A percentile compares a stretch with the other conserved stretches of the same genome.
Conservation (phyloP, 2,888 invertebrate genomes). For the Therioaphis trifolii region DNA sequence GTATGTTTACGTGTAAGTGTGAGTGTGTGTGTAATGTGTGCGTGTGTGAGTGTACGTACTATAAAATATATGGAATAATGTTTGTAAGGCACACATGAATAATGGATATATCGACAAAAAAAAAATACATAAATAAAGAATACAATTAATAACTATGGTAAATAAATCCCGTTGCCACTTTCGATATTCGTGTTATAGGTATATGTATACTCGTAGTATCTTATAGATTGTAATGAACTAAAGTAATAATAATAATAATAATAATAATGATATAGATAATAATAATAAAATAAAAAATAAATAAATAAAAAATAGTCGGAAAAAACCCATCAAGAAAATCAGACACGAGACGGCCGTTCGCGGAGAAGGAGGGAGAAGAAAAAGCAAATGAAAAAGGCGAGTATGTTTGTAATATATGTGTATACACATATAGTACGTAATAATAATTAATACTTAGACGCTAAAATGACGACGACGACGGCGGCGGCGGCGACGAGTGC, state of each 20-base stretch:
- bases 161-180: not conserved
- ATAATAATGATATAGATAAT: not conserved
- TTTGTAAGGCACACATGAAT: slow-evolving; percentile 22
- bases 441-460: not conserved
- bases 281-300: not conserved
- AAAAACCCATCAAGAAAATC: not conserved
- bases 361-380: not conserved
- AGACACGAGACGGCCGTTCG: not conserved
- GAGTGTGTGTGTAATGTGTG: too few species aligned
- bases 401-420: too few species aligned
- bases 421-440: not conserved
- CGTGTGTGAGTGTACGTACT: too few species aligned
- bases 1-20: too few species aligned
- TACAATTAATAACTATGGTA: not conserved
- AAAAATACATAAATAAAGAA: too few species aligned
- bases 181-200: not conserved
- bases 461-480: too few species aligned
- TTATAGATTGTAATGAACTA: too few species aligned
- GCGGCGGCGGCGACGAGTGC: too few species aligned
- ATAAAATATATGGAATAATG: not conserved
- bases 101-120: not conserved
- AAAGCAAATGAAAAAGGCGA: not conserved
- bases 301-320: not conserved
- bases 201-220: too few species aligned
- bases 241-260: not conserved